Evolutionary conservation across 2,888 invertebrate species (phyloP), one percentile per base, ranked within the genome.

Genomic region (Altica lythri): DNA sequence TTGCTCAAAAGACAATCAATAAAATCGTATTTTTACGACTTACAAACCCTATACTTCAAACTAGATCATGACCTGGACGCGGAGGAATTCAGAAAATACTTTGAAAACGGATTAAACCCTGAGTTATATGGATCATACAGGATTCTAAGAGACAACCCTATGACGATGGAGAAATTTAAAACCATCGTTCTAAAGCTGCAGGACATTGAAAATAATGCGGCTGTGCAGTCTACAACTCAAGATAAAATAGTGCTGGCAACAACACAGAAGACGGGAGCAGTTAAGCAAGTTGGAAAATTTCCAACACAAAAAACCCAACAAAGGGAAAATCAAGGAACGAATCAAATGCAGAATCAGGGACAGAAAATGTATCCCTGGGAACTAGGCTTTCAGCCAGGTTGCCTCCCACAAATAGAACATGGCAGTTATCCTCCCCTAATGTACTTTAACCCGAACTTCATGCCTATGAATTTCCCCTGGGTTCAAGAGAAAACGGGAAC

Each of bases 61-160:
- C 29, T 27, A 6, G 43, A 43, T 16, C 43, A 25, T 5, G 1
- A 1, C 1, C 3, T 44, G 18, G 10, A 30, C 10, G 10, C 27
- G 1, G 44, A 34, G 19, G 22, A 17, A 10, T 18, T 46, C 13
- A 46, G 34, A 12, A 46, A 46, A 18, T 46, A 19, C 13, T 43
- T 43, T 6, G 43, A 43, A 14, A 43, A 43, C n/a, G 45, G 45
- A 2, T 18, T 45, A 2, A 27, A 13, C 22, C 19, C 19, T 8
- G 34, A 30, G 9, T 9, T 46, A 5, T 46, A 46, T 12, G 30
- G 30, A 16, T 12, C 34, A 13, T 32, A 46, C 9, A 5, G 45
- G 3, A 2, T 34, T 18, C n/a, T 45, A 19, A 34, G 14, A n/a
- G 27, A 18, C 1, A 5, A 45, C 32, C 10, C 14, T 1, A 32